Base-by-base conservation (phyloP, 2,113 vertebrate species). In the Oryzias javanicus region DNA sequence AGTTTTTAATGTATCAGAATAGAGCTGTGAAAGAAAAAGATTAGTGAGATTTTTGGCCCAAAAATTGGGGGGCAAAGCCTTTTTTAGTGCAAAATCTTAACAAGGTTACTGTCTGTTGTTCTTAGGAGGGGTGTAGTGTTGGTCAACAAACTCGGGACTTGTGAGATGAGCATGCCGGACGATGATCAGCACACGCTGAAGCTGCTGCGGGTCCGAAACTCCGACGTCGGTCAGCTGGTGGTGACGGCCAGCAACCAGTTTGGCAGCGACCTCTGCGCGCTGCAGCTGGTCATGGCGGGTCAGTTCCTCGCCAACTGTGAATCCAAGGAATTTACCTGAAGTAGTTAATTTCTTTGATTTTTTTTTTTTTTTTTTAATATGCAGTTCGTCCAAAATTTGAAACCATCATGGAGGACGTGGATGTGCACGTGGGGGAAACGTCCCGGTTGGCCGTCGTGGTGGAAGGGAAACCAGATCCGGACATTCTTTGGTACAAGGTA, bases 321-420 rank as follows among this genome's bases (percentile, higher is more conserved):
- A 70, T 64, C 27, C 58, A 54, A 58, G 65, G 29, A 64, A 56
- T 27, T 55, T 63, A 55, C 62, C 60, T 35, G 25, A 49, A 52
- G 45, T 42, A 58, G 42, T 4, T 14, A 6, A 41, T 46, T 10
- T 27, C 8, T 42, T 7, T 50, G 3, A 47, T 42, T 3, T 74
- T 24, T 4, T 3, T 22, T 3, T 49, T n/a, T 0, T 10, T 62
- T 1, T 57, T 1, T 27, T 1, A 18, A 35, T 44, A 29, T 27
- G 4, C 81, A 98, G 97, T 93, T 86, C 80, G 92, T 16, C 97
- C 95, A 0, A 92, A 91, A 49, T 98, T 98, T 88, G 97, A 98
- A 74, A 94, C 92, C 29, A 98, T 98, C 91, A 98, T 98, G 96
- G 97, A 98, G 79, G 97, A 98, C 3, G 91, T 96, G 0, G 95